These are phyloP conservation scores for Crambe crambe DNA, from an alignment of 37 sponge, comb jelly and placozoan species.

Conservation along the genomic window DNA sequence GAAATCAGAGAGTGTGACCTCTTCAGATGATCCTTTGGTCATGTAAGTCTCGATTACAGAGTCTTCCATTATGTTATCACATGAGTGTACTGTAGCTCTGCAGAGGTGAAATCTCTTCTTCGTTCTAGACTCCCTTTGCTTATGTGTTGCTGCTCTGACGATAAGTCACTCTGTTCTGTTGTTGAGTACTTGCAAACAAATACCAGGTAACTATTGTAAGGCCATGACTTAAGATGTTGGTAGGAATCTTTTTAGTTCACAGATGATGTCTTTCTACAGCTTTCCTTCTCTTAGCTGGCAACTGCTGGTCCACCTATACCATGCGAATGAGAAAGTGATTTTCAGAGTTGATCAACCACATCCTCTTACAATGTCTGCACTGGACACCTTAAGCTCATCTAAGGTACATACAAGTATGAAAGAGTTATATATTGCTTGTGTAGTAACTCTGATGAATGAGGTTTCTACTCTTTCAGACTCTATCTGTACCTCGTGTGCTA, in stretches of 20 bases:
- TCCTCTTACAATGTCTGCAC: conserved; percentile 8
- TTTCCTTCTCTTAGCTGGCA: conserved; percentile 55
- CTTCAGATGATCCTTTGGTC: background rate
- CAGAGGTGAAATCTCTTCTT: conserved; percentile 22
- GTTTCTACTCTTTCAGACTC: too few relatives aligned
- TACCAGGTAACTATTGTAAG: conserved; percentile 20
- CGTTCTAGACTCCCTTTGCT: conserved; percentile 42
- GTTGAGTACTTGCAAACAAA: conserved; percentile 40
- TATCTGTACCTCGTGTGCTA: background rate
- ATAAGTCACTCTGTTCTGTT: conserved; percentile 7
- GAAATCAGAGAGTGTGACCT: background rate
- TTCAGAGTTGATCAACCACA: conserved; percentile 29
- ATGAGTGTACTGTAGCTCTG: conserved; percentile 7
- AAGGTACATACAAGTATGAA: too few relatives aligned
- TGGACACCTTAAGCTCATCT: background rate
- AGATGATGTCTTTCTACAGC: conserved; percentile 24
- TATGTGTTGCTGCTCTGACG: conserved; percentile 45
- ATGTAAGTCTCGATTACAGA: background rate
- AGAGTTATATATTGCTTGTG: too few relatives aligned
- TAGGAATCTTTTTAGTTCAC: too few relatives aligned
- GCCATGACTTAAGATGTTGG: too few relatives aligned
- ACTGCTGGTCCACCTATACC: conserved; percentile 45
- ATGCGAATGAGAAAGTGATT: conserved; percentile 40
- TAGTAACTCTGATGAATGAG: too few relatives aligned
- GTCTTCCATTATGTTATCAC: background rate